These are phyloP conservation scores for Clanis bilineata DNA, from an alignment of 2,888 invertebrate genomes.

Conservation along the genomic window DNA sequence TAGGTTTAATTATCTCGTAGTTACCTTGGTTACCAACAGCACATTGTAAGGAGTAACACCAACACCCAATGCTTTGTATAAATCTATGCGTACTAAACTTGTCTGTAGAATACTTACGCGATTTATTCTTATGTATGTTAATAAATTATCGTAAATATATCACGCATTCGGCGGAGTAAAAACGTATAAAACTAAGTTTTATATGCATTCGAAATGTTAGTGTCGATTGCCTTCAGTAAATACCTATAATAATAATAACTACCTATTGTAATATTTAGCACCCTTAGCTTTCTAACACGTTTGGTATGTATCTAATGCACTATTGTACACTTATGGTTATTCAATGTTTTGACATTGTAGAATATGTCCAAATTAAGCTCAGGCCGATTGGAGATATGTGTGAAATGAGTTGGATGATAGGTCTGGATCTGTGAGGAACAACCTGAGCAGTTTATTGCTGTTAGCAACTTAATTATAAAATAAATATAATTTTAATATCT, in stretches of 20 bases:
- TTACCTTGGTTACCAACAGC: slow-evolving; percentile 68
- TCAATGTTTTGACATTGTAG: slow-evolving; percentile 63
- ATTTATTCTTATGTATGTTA: slow-evolving; percentile 34
- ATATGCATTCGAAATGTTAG: slow-evolving; percentile 22
- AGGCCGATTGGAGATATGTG: slow-evolving; percentile 49
- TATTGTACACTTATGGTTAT: slow-evolving; percentile 53
- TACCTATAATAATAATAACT: too few species aligned
- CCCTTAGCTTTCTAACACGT: slow-evolving; percentile 56
- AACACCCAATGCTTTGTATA: slow-evolving; percentile 65
- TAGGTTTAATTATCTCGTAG: slow-evolving; percentile 61
- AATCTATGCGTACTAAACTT: slow-evolving; percentile 49
- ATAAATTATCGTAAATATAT: slow-evolving; percentile 35
- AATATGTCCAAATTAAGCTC: slow-evolving; percentile 60
- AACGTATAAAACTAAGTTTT: slow-evolving; percentile 41
- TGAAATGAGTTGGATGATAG: slow-evolving; percentile 52
- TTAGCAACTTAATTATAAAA: slow-evolving; percentile 73
- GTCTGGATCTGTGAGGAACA: slow-evolving; percentile 47
- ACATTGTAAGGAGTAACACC: slow-evolving; percentile 73
- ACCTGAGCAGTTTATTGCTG: slow-evolving; percentile 70
- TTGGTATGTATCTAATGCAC: slow-evolving; percentile 70
- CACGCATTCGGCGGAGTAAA: slow-evolving; percentile 24
- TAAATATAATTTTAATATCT: slow-evolving; percentile 56
- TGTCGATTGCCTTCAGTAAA: slow-evolving; percentile 17
- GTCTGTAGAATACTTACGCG: slow-evolving; percentile 47
- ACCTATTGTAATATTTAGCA: slow-evolving; percentile 29